phyloP scores from a whole-genome alignment of 2,113 vertebrate species.

The Etheostoma cragini region DNA sequence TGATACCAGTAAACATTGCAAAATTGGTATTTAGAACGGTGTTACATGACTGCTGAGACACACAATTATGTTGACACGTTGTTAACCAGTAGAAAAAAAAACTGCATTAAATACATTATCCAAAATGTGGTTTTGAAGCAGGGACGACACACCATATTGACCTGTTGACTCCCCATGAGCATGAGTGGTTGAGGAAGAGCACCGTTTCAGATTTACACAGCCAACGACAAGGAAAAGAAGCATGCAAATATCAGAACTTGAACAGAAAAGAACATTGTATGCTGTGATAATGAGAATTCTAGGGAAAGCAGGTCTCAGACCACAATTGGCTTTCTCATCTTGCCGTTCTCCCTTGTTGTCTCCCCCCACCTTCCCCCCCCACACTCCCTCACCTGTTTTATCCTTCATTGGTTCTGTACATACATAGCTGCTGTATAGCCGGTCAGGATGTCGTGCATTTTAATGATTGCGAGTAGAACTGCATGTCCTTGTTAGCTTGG shows the following conservation, averaged over 20 bases:
- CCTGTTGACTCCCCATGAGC: not conserved
- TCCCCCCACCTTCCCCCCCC: constrained; percentile 13
- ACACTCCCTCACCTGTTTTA: constrained; percentile 48
- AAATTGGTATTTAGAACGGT: not conserved
- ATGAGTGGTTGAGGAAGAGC: constrained; percentile 56
- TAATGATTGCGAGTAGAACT: constrained; percentile 83
- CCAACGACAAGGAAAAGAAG: constrained; percentile 10
- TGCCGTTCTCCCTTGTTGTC: constrained; percentile 19
- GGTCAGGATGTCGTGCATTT: constrained; percentile 80
- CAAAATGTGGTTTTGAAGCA: constrained; percentile 9
- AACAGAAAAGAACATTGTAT: constrained; percentile 59
- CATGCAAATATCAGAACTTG: constrained; percentile 51
- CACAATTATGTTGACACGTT: not conserved
- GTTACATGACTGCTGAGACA: constrained; percentile 3
- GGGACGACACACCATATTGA: not conserved
- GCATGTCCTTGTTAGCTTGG: constrained; percentile 83
- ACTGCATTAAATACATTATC: not conserved
- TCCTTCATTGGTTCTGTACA: constrained; percentile 56
- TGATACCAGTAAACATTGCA: not conserved
- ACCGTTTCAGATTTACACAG: constrained; percentile 1
- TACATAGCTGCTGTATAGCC: constrained; percentile 62
- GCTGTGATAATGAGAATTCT: constrained; percentile 80
- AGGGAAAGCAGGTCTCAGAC: constrained; percentile 58
- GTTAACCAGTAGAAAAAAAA: not conserved
- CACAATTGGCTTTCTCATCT: constrained; percentile 55